phyloP scores from a whole-genome alignment of 2,888 invertebrate species.

The Hermaeophaga mercurialis region DNA sequence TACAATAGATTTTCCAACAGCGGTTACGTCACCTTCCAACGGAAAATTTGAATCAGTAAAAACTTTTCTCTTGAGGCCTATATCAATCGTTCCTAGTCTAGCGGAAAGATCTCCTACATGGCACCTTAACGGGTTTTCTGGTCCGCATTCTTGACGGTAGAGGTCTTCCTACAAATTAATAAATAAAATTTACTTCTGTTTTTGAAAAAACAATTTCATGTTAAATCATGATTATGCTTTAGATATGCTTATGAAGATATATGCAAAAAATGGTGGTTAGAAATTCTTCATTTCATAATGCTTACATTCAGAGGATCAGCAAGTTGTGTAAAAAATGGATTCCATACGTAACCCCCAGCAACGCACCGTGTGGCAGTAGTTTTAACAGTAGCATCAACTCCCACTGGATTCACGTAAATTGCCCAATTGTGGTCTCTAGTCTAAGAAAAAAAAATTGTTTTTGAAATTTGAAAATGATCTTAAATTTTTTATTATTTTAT shows the following conservation, averaged over 20 bases:
- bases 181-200: slow-evolving; percentile 8
- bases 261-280: no score
- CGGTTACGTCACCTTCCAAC: slow-evolving; percentile 75
- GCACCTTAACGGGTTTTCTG: slow-evolving; percentile 86
- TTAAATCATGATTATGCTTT: no score
- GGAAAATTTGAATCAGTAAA: slow-evolving; percentile 89
- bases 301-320: slow-evolving; percentile 87
- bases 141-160: slow-evolving; percentile 85
- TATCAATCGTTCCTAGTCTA: slow-evolving; percentile 79
- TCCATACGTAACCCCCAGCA: slow-evolving; percentile 91
- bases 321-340: slow-evolving; percentile 87
- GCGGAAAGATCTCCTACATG: slow-evolving; percentile 90
- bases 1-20: slow-evolving; percentile 84
- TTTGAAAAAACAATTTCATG: slow-evolving; percentile 8
- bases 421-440: slow-evolving; percentile 88
- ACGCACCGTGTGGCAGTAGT: slow-evolving; percentile 82
- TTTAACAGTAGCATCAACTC: slow-evolving; percentile 86
- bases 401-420: slow-evolving; percentile 89
- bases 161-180: slow-evolving; percentile 71
- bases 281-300: slow-evolving; percentile 28
- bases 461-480: no score
- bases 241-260: no score
- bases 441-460: slow-evolving; percentile 61
- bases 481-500: no score
- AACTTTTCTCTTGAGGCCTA: slow-evolving; percentile 77